Conservation (phyloP, 2,113 vertebrate genomes). For the Orthonyx spaldingii region DNA sequence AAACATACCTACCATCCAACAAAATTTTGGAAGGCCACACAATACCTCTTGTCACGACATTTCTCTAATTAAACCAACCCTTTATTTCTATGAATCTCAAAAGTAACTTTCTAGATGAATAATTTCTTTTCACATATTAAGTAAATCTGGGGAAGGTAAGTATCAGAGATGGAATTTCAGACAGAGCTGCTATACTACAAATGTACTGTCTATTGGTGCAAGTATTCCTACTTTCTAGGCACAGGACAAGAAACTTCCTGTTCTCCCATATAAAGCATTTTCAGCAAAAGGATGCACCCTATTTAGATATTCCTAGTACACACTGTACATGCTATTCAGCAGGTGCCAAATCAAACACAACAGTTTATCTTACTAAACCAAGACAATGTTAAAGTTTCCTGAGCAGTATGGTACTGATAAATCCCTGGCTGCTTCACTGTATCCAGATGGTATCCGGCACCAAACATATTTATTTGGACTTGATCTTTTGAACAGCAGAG, state of each 20-base stretch:
- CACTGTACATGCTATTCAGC: neutral
- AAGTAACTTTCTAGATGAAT: neutral
- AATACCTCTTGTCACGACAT: neutral
- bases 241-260: neutral
- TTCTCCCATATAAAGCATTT: neutral
- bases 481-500: neutral
- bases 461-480: neutral
- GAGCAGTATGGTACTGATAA: neutral
- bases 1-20: neutral
- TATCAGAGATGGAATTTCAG: neutral
- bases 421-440: neutral
- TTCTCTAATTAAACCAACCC: neutral
- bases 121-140: neutral
- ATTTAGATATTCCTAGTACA: neutral
- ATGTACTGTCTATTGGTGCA: neutral
- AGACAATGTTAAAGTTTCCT: neutral
- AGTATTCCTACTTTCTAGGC: neutral
- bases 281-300: neutral
- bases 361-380: neutral
- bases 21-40: neutral
- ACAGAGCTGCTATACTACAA: neutral
- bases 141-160: neutral
- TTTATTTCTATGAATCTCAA: neutral
- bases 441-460: neutral
- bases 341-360: conserved; percentile 4